phyloP scores from a whole-genome alignment of 2,888 invertebrate species.

The Eupithecia tripunctaria region DNA sequence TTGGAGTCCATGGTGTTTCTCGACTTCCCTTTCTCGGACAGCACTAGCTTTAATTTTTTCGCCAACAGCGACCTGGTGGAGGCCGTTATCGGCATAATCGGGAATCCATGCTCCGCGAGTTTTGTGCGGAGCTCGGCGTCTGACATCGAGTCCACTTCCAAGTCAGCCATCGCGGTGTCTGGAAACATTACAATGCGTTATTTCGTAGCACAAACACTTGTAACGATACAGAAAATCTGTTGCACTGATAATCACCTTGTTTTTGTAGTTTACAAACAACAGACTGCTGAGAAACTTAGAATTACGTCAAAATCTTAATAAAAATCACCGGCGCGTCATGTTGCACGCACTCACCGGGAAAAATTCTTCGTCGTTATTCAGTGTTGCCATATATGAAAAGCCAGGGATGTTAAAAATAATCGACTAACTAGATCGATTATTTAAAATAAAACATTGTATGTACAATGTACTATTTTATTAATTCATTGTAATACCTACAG shows the following conservation, averaged over 20 bases:
- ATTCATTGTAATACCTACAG: too few species aligned
- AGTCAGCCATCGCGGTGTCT: constrained; percentile 90
- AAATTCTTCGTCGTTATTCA: constrained; percentile 61
- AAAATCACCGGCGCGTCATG: constrained; percentile 83
- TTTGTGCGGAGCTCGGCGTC: constrained; percentile 90
- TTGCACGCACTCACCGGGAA: constrained; percentile 73
- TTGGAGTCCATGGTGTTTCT: constrained; percentile 73
- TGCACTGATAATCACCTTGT: constrained; percentile 63
- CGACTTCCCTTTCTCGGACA: constrained; percentile 86
- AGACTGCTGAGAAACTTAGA: constrained; percentile 44
- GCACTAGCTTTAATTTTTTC: constrained; percentile 89
- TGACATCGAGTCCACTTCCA: constrained; percentile 86
- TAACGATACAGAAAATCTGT: constrained; percentile 19
- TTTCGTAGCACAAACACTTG: constrained; percentile 51
- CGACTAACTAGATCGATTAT: too few species aligned
- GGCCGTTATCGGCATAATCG: constrained; percentile 92
- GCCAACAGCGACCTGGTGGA: constrained; percentile 90
- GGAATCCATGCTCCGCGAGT: constrained; percentile 90
- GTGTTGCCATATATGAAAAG: constrained; percentile 57
- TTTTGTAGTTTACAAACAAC: constrained; percentile 62
- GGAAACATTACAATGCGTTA: constrained; percentile 74
- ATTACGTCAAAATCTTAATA: constrained; percentile 80
- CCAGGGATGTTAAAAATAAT: too few species aligned
- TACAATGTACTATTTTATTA: too few species aligned
- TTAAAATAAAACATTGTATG: too few species aligned